Evolutionary conservation across 1,140 invertebrate species (phyloP).

Genomic region (Hylaeus anthracinus): DNA sequence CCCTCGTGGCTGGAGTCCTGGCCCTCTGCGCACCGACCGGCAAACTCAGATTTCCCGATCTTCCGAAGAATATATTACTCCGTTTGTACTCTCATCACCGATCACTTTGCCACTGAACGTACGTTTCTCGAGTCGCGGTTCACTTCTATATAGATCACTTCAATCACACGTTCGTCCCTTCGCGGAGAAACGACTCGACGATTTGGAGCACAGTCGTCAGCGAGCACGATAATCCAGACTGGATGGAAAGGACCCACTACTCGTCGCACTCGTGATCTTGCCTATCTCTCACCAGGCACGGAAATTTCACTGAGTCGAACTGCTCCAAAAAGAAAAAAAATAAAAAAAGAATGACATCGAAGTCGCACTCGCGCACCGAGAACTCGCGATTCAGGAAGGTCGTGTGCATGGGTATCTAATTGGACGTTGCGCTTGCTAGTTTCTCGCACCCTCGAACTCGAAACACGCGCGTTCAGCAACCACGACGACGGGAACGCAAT

Average conservation of each 20-base stretch:
- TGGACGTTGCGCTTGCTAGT: too few species aligned
- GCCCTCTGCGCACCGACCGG: not conserved
- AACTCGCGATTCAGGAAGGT: not conserved
- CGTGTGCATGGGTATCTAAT: too few species aligned
- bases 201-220: not conserved
- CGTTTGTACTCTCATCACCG: too few species aligned
- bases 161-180: not conserved
- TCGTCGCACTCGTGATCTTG: constrained; percentile 14
- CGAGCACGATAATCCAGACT: constrained; percentile 6
- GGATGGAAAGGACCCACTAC: not conserved
- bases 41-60: not conserved
- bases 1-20: not conserved
- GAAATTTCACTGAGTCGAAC: not conserved
- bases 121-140: not conserved
- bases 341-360: too few species aligned
- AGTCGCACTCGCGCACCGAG: not conserved
- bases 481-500: fast-evolving
- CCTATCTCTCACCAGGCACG: not conserved
- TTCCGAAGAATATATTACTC: too few species aligned
- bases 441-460: not conserved
- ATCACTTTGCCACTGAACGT: not conserved
- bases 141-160: not conserved
- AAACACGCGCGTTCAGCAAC: not conserved
- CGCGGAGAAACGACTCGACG: not conserved
- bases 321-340: not conserved